Base-by-base conservation (phyloP, 2,888 invertebrate species). In the Rhagium mordax region DNA sequence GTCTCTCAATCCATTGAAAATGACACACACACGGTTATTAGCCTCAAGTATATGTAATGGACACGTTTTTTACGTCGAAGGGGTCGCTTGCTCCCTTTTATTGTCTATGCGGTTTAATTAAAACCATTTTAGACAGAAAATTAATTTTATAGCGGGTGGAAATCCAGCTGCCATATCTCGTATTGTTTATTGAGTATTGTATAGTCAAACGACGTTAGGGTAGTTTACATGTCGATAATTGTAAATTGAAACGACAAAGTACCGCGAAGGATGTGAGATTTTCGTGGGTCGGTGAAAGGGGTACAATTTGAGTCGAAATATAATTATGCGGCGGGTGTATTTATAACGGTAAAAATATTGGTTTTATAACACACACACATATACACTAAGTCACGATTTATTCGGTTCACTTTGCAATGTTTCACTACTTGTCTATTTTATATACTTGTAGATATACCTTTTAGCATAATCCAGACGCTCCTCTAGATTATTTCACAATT, bases 71-170 rank as follows among this genome's bases (percentile, higher is more conserved):
- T 27, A 47, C 21, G 5, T 15, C 21, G 48, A 27, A 64, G 47
- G 64, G 64, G 64, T 21, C n/a, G 6, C 27, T 64, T 27, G 16
- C n/a, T 21, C 64, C 64, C 64, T 20, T 33, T 16, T 16, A 59
- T 59, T 59, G 59, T 59, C 59, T 64, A 21, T 64, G 64, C 49
- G 64, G 64, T 64, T 48, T 49, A 64, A 64, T 64, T 64, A 64
- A 27, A 15, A 15, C 49, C 27, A 64, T 64, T 64, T 49, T 16
- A 15, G 16, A 21, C 3, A 49, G 64, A 64, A 64, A 64, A 49
- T 64, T 49, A 64, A 49, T 64, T 49, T 64, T 51, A 49, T 64
- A 64, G 64, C 51, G 29, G 64, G 64, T 64, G 64, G 64, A 41
- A 48, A 24, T 24, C 27, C 64, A 64, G 64, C 64, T 64, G 64